Conservation (phyloP, 2,888 invertebrate species). For the Poecilus cupreus region DNA sequence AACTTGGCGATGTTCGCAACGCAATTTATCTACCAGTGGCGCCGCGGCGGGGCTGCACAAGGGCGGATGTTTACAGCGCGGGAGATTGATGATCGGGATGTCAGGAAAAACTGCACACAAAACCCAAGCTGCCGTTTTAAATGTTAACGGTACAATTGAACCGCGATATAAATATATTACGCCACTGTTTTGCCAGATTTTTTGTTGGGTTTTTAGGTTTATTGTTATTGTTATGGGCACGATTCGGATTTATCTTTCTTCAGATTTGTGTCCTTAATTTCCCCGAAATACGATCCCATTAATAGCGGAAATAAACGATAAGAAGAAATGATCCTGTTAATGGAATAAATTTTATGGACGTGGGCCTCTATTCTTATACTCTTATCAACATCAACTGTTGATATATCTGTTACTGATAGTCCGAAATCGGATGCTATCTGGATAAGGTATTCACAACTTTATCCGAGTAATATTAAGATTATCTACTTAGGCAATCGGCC, state of each 20-base stretch:
- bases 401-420: no score
- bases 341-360: not conserved
- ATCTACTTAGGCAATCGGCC: no score
- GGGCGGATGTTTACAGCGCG: conserved; percentile 17
- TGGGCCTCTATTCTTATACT: no score
- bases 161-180: conserved; percentile 39
- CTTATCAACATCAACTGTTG: no score
- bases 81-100: conserved; percentile 40
- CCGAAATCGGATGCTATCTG: no score
- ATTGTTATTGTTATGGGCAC: conserved; percentile 25
- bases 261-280: not conserved
- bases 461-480: no score
- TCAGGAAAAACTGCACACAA: conserved; percentile 4
- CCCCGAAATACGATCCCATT: not conserved
- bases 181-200: conserved; percentile 22
- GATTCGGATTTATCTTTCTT: conserved; percentile 19
- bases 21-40: conserved; percentile 47
- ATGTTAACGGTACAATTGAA: conserved; percentile 34
- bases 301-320: conserved; percentile 21
- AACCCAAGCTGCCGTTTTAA: conserved; percentile 9
- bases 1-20: conserved; percentile 23
- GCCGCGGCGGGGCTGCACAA: not conserved
- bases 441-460: no score
- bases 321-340: conserved; percentile 1
- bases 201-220: conserved; percentile 3